Evolutionary conservation across 1,140 invertebrate genomes (phyloP), one percentile per base, ranked within the genome.

Genomic region (Eriosoma lanigerum): DNA sequence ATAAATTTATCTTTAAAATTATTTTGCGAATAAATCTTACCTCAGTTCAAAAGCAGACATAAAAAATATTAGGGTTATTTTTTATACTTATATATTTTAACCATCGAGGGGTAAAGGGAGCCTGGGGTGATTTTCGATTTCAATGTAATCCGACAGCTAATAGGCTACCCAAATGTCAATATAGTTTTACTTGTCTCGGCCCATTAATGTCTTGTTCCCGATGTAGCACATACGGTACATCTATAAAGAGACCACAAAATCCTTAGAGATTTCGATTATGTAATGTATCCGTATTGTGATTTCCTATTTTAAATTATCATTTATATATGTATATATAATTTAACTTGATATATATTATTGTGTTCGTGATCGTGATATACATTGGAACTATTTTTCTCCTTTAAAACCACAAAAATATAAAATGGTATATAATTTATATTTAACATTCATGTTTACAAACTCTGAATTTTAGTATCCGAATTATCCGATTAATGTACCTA

Each of bases 111-210:
- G 56, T 24, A 21, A n/a, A 58, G 54, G 38, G 52, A 46, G 81
- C 81, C 46, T 64, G 19, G 73, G 81, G 82, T 83, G 82, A 82
- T 84, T 84, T 84, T 84, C 84, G 84, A 84, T 84, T 83, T 83
- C 82, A 84, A 84, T 84, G 81, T 84, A 84, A 84, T 84, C 83
- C 84, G 83, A 83, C 83, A 83, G 83, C 81, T 83, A 83, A 83
- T 83, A 83, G 83, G 82, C 81, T 81, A 81, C 68, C 82, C 73
- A 76, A 81, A 83, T 83, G 83, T 83, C 83, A 84, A 84, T 84
- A 84, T 81, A 78, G 75, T 78, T 78, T 78, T 78, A 78, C 75
- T 78, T 78, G 75, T 78, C 75, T 78, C 73, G 75, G 38, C 24
- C 75, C 75, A 78, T 78, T 78, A 78, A 78, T 60, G 75, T 78